Conservation (phyloP, 2,888 invertebrate genomes). For the Plebejus anna region DNA sequence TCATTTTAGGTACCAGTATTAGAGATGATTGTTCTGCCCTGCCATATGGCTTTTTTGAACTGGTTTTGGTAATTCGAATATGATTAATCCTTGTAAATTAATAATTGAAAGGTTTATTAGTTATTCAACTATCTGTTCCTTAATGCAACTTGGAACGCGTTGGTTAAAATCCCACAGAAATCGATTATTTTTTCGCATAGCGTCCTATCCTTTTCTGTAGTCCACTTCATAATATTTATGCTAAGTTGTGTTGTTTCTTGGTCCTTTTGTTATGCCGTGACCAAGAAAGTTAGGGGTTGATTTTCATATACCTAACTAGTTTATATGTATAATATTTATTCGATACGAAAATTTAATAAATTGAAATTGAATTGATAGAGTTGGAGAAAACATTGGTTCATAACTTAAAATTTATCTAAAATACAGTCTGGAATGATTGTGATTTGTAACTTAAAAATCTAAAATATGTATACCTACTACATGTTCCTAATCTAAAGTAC, state of each 20-base stretch:
- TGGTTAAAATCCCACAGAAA: background rate
- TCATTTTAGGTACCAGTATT: background rate
- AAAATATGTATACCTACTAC: too few relatives aligned
- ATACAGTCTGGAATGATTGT: too few relatives aligned
- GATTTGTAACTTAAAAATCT: too few relatives aligned
- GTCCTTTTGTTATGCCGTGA: background rate
- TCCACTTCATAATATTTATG: background rate
- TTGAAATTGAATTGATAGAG: too few relatives aligned
- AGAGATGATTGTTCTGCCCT: background rate
- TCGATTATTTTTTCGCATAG: background rate
- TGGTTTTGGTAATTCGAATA: background rate
- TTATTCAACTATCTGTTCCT: too few relatives aligned
- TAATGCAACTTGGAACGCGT: too few relatives aligned
- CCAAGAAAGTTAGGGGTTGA: background rate
- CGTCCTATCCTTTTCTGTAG: background rate
- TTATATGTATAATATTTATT: too few relatives aligned
- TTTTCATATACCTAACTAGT: too few relatives aligned
- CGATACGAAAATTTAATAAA: too few relatives aligned
- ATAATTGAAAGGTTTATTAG: too few relatives aligned
- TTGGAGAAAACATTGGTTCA: too few relatives aligned
- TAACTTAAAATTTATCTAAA: too few relatives aligned
- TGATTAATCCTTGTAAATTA: background rate
- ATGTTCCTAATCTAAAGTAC: background rate
- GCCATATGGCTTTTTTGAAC: background rate
- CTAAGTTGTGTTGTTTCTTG: background rate